Base-by-base conservation (phyloP, 35 echinoderm and acorn worm species). In the Apostichopus japonicus region DNA sequence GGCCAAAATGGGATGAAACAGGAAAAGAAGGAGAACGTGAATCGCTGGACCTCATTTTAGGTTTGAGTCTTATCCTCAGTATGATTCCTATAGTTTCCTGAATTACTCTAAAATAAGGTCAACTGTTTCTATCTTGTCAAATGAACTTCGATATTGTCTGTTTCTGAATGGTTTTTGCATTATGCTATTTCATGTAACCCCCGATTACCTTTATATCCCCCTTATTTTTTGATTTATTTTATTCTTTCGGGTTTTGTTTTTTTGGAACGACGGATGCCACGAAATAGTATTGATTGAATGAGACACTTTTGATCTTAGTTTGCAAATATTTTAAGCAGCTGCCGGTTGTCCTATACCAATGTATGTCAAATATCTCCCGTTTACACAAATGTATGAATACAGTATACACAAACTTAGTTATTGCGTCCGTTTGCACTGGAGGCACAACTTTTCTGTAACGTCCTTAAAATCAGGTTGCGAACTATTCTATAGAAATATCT, bases 91-190 rank as follows among this genome's bases (percentile, higher is more conserved):
- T 83, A 54, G 16, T 83, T 52, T 83, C 79, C 79, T 33, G 79
- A 52, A 83, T 52, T 83, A 21, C 79, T 52, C 79, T 83, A n/a
- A 33, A 83, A 83, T 83, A 83, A 83, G 79, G 79, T 83, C 79
- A 83, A 83, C 24, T 55, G 24, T 51, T 83, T 54, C 23, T 54
- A 54, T 83, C 7, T 67, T n/a, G 33, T 83, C 14, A 17, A 54
- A 83, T 83, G 79, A 83, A 83, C 79, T 54, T 83, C 79, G 24
- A 53, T 14, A n/a, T 54, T n/a, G 17, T 83, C 25, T 44, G 79
- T 83, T 16, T 5, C n/a, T 54, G 17, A 19, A 67, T 19, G 63
- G 63, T 67, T 67, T 67, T 19, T 23, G 23, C 21, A 79, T 79
- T 24, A 79, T 19, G 10, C 77, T 79, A 23, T 44, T 79, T 10